Evolutionary conservation across 2,113 vertebrate species (phyloP), one percentile per base, ranked within the genome.

Genomic region (Probosciger aterrimus): DNA sequence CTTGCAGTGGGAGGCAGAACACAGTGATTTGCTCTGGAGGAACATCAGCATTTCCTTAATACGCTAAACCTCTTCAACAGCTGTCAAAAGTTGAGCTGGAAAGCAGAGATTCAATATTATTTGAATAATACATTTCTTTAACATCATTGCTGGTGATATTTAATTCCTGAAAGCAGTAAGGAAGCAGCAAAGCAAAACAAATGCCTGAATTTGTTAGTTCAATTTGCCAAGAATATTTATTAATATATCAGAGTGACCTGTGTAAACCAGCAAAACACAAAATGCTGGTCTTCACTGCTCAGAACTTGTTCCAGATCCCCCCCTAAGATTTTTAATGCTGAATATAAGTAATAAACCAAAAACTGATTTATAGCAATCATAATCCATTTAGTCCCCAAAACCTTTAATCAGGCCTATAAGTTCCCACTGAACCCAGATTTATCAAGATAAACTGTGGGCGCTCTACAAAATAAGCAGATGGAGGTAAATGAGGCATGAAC

Each of bases 111-210:
- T 83, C 80, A 74, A 19, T 59, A 78, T 93, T 82, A 88, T 84
- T 94, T 81, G 77, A 30, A 67, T 50, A 83, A 43, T 71, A 90
- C 43, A 68, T 64, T 78, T 81, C 65, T 81, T 84, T 47, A 71
- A 55, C 73, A 94, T 68, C 62, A 25, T 10, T 71, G 55, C 63
- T 81, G 60, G 68, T 44, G 73, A 60, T 92, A 83, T 18, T 81
- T 90, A 86, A 91, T 68, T 87, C 69, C 92, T 88, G 65, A 92
- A 92, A 92, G 80, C 80, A 93, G 25, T 59, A 90, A 90, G 20
- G 23, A 18, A 90, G 35, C 71, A 82, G 67, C 79, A 95, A 91
- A 67, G 79, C 75, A 92, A 80, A 82, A 35, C 17, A 93, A 93
- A 81, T 55, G 55, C 30, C 76, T 71, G n/a, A 85, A 57, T 30